These are phyloP conservation scores for Platyura marginata DNA, from an alignment of 1,140 invertebrate species.

Conservation along the genomic window DNA sequence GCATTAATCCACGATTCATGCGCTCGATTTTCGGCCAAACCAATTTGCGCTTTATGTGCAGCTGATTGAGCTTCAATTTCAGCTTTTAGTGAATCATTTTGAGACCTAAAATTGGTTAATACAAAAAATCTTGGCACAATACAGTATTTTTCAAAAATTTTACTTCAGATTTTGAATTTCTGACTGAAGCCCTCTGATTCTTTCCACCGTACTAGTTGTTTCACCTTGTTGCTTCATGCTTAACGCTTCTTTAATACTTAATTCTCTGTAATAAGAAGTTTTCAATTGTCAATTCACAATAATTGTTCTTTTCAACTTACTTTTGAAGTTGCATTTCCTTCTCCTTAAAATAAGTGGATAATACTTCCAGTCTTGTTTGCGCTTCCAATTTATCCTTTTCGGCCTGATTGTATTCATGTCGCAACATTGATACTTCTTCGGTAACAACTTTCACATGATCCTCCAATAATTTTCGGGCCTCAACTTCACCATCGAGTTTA, in stretches of 20 bases:
- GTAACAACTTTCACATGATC: slow-evolving; percentile 13
- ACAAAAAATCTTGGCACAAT: slow-evolving; percentile 23
- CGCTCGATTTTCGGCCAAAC: slow-evolving; percentile 50
- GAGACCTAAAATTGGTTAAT: slow-evolving; percentile 26
- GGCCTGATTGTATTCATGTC: slow-evolving; percentile 44
- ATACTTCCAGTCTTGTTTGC: slow-evolving; percentile 61
- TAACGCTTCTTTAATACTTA: slow-evolving; percentile 60
- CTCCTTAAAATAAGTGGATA: slow-evolving; percentile 76
- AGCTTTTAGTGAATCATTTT: slow-evolving; percentile 51
- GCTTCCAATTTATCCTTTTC: slow-evolving; percentile 64
- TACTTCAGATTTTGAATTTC: slow-evolving; percentile 66
- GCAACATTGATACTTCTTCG: slow-evolving; percentile 27
- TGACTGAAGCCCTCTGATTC: slow-evolving; percentile 53
- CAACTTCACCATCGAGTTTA: slow-evolving; percentile 24
- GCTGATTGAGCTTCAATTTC: slow-evolving; percentile 65
- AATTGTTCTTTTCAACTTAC: slow-evolving; percentile 23
- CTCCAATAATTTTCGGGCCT: slow-evolving; percentile 10
- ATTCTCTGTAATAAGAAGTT: slow-evolving; percentile 35
- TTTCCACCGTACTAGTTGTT: slow-evolving; percentile 56
- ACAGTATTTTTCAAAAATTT: slow-evolving; percentile 10
- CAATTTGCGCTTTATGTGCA: slow-evolving; percentile 52
- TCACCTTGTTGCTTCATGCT: slow-evolving; percentile 71
- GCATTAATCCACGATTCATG: slow-evolving; percentile 62
- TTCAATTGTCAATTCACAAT: neutral
- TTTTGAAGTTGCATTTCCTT: slow-evolving; percentile 70